Evolutionary conservation across 2,888 invertebrate species (phyloP).

Genomic region (Ormyrus nitidulus): DNA sequence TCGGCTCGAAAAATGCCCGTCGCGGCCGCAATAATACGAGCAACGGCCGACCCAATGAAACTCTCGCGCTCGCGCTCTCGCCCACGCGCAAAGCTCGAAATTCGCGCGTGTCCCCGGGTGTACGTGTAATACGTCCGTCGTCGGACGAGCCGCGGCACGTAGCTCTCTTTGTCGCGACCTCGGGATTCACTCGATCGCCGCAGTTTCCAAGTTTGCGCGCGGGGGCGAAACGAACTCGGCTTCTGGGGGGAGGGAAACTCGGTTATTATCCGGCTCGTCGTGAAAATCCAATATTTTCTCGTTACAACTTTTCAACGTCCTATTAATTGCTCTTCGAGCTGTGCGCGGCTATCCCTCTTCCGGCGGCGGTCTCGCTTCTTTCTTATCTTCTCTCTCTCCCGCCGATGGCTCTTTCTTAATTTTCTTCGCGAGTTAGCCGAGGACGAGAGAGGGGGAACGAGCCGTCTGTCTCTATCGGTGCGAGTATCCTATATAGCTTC

Average conservation of each 20-base stretch:
- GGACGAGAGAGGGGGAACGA: not conserved
- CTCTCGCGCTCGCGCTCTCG: too few species aligned
- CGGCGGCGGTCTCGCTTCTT: not conserved
- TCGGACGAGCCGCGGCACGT: too few species aligned
- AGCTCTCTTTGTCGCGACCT: too few species aligned
- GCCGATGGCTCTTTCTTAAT: conserved; percentile 34
- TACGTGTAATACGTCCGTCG: too few species aligned
- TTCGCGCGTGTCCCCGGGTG: too few species aligned
- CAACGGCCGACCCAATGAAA: too few species aligned
- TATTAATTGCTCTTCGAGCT: conserved; percentile 50
- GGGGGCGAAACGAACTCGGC: conserved; percentile 26
- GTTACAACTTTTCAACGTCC: conserved; percentile 55
- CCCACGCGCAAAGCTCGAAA: too few species aligned
- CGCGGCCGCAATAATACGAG: too few species aligned
- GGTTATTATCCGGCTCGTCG: conserved; percentile 53
- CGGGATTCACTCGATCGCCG: conserved; percentile 42
- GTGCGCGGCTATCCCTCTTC: conserved; percentile 23
- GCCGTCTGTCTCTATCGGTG: too few species aligned
- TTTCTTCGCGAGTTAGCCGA: conserved; percentile 18
- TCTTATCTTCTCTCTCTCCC: not conserved
- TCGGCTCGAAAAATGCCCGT: too few species aligned
- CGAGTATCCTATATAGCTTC: too few species aligned
- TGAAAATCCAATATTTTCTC: conserved; percentile 58
- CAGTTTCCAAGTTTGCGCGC: conserved; percentile 44
- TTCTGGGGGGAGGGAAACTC: conserved; percentile 21